Conservation (phyloP, 2,113 vertebrate genomes). For the Amazona vittata region DNA sequence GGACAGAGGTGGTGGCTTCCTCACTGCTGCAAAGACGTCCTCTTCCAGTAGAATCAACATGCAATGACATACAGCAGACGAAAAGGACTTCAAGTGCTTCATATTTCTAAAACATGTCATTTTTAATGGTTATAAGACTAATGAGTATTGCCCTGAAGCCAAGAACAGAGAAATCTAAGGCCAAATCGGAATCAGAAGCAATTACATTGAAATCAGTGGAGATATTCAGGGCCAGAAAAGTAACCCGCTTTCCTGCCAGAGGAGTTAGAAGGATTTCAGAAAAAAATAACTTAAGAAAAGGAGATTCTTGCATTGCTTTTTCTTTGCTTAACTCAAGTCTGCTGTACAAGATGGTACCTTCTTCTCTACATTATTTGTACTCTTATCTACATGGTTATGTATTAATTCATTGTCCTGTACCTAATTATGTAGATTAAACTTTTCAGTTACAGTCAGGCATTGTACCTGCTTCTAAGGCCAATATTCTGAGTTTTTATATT, state of each 20-base stretch:
- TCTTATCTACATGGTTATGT: background rate
- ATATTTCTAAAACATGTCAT: background rate
- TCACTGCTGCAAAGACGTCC: background rate
- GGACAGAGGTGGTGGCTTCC: background rate
- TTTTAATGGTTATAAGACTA: background rate
- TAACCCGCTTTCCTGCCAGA: background rate
- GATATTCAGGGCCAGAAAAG: background rate
- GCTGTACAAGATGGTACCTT: background rate
- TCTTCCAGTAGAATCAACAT: background rate
- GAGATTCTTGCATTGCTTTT: background rate
- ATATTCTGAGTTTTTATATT: background rate
- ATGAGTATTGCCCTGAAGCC: background rate
- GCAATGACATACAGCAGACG: background rate
- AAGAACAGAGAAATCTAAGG: conserved; percentile 13
- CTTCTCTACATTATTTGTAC: background rate
- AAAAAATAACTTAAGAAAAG: background rate
- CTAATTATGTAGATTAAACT: background rate
- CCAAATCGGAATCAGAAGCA: background rate
- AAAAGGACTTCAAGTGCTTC: background rate
- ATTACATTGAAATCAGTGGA: background rate
- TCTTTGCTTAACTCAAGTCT: background rate
- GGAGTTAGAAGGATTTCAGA: background rate
- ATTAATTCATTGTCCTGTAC: background rate
- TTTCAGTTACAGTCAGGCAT: background rate
- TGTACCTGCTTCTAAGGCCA: background rate